phyloP scores from a whole-genome alignment of 2,797 vertebrate genomes.

The Sylvia borin region DNA sequence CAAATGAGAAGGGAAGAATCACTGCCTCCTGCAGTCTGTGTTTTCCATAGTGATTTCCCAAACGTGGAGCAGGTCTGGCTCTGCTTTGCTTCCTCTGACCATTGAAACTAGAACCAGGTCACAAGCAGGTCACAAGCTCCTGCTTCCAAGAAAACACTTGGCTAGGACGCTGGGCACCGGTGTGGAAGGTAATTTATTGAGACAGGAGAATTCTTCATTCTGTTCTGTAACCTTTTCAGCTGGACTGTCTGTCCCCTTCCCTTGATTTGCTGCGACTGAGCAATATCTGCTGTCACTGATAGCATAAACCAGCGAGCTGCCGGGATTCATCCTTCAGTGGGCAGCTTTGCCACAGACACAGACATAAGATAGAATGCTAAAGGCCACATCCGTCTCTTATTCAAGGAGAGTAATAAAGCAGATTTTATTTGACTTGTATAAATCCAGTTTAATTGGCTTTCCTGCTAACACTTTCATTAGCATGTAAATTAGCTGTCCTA shows the following conservation, averaged over 20 bases:
- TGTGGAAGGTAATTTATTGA: neutral
- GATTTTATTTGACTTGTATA: slow-evolving; percentile 65
- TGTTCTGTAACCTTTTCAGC: slow-evolving; percentile 12
- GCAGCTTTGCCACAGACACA: neutral
- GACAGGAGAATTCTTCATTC: neutral
- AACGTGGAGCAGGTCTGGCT: neutral
- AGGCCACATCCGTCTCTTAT: slow-evolving; percentile 23
- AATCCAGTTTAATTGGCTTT: slow-evolving; percentile 65
- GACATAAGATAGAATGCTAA: neutral
- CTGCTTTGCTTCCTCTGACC: neutral
- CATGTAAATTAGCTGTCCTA: slow-evolving; percentile 66
- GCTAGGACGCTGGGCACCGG: neutral
- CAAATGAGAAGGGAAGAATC: neutral
- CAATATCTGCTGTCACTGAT: neutral
- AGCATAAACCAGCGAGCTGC: neutral
- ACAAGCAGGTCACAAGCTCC: neutral
- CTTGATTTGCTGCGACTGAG: slow-evolving; percentile 1
- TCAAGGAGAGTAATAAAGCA: slow-evolving; percentile 53
- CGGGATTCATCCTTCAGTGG: neutral
- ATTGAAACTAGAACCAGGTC: neutral
- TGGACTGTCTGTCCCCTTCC: neutral
- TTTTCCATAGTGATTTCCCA: neutral
- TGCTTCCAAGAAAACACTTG: neutral
- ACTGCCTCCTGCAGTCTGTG: neutral
- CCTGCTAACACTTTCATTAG: slow-evolving; percentile 57